Base-by-base conservation (phyloP, 2,888 invertebrate species). In the Lucinisca nassula region DNA sequence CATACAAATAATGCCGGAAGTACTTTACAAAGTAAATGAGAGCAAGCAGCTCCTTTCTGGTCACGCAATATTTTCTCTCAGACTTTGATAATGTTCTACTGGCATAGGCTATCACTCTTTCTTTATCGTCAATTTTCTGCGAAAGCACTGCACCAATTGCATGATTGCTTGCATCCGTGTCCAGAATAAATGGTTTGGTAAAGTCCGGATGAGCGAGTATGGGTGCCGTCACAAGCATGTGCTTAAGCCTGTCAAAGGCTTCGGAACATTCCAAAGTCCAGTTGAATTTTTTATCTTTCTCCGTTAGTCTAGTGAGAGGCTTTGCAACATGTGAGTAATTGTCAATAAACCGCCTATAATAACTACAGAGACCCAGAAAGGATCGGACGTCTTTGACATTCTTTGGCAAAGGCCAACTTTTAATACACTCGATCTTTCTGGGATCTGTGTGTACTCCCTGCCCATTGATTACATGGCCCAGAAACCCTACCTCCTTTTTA, bases 111-210 rank as follows among this genome's bases (percentile, higher is more conserved):
- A 45, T 45, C 10, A 45, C 45, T 17, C 17, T 45, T 55, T 83
- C 83, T 37, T 45, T 38, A 2, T 76, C 79, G 67, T 85, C 67
- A 27, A 70, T 75, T 6, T 83, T 45, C 45, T 84, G 84, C 6
- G 78, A 84, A 27, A 84, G 58, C 17, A 73, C 79, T 8, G 78
- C 89, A n/a, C 78, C 87, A n/a, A 85, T 73, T 0, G 61, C 82
- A 8, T 27, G 14, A 3, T n/a, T 45, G 27, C 55, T 76, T 61
- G 84, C 84, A 77, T 87, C n/a, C n/a, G n/a, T n/a, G n/a, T n/a
- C n/a, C n/a, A n/a, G n/a, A n/a, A n/a, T n/a, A n/a, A n/a, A n/a
- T n/a, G n/a, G n/a, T n/a, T n/a, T n/a, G n/a, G n/a, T n/a, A n/a
- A n/a, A n/a, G n/a, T n/a, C n/a, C n/a, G n/a, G n/a, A n/a, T n/a